phyloP scores from a whole-genome alignment of 2,888 invertebrate species.

The Spatulosminthurus flaviceps region DNA sequence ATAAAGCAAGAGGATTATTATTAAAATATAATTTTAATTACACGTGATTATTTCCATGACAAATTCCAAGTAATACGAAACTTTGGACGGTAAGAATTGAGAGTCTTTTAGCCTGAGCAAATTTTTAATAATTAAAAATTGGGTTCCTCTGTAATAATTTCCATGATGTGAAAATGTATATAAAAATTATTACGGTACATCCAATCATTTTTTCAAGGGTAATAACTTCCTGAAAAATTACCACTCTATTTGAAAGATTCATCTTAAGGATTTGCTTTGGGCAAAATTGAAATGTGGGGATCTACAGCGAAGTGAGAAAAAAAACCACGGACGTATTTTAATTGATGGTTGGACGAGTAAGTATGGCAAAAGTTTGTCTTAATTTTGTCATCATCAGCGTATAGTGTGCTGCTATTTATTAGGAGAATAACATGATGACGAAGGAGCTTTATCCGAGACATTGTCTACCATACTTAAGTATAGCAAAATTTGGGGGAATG shows the following conservation, averaged over 20 bases:
- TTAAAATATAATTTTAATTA: no score
- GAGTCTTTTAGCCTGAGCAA: no score
- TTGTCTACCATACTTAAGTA: not conserved
- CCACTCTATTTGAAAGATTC: not conserved
- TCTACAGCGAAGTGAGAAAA: constrained; percentile 6
- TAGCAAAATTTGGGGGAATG: no score
- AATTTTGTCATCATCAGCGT: constrained; percentile 45
- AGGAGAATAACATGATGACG: not conserved
- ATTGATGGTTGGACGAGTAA: constrained; percentile 43
- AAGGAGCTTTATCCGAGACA: not conserved
- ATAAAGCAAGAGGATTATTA: no score
- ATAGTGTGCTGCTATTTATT: not conserved
- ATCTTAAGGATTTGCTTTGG: not conserved
- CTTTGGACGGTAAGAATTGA: no score
- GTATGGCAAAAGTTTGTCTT: constrained; percentile 31
- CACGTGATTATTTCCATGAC: no score
- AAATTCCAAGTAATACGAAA: no score
- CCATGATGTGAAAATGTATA: not conserved
- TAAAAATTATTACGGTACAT: constrained; percentile 2
- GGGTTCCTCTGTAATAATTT: no score
- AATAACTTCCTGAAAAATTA: constrained; percentile 11
- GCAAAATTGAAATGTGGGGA: no score
- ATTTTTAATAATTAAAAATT: constrained; percentile 6
- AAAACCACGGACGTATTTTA: constrained; percentile 32
- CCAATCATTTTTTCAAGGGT: not conserved